phyloP scores from a whole-genome alignment of 2,797 vertebrate species.

The Lagorchestes hirsutus region DNA sequence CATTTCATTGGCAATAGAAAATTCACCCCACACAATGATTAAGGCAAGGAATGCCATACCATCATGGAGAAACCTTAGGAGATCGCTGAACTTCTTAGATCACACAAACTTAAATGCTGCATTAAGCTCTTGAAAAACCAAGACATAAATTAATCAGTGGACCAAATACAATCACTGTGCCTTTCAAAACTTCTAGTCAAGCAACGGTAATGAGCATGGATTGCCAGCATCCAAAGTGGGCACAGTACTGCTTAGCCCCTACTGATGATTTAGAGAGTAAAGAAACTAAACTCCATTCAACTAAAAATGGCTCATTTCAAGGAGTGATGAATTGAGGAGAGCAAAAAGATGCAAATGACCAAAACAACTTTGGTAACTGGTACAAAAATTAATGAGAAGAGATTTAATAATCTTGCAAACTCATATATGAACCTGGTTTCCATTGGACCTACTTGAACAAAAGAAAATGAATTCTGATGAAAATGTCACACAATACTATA shows the following conservation, averaged over 20 bases:
- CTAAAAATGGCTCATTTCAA: conserved; percentile 20
- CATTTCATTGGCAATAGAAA: background rate
- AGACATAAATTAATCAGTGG: background rate
- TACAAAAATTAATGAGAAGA: conserved; percentile 29
- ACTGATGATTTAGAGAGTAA: conserved; percentile 29
- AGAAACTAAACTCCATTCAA: conserved; percentile 24
- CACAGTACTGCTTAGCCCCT: background rate
- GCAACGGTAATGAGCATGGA: background rate
- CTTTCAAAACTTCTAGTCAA: background rate
- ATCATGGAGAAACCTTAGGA: background rate
- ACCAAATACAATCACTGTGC: background rate
- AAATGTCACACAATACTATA: background rate
- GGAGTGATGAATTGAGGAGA: conserved; percentile 1
- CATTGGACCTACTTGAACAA: conserved; percentile 8
- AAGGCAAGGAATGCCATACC: background rate
- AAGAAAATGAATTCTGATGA: conserved; percentile 34
- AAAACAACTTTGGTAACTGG: conserved; percentile 15
- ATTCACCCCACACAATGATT: background rate
- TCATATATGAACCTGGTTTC: conserved; percentile 14
- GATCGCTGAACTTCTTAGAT: background rate
- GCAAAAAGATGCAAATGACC: background rate
- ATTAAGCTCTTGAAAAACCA: background rate
- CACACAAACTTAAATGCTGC: background rate
- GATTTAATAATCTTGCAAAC: conserved; percentile 23
- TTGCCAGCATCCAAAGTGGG: conserved; percentile 4